Evolutionary conservation across 2,797 vertebrate genomes (phyloP).

Genomic region (Tapirus indicus): DNA sequence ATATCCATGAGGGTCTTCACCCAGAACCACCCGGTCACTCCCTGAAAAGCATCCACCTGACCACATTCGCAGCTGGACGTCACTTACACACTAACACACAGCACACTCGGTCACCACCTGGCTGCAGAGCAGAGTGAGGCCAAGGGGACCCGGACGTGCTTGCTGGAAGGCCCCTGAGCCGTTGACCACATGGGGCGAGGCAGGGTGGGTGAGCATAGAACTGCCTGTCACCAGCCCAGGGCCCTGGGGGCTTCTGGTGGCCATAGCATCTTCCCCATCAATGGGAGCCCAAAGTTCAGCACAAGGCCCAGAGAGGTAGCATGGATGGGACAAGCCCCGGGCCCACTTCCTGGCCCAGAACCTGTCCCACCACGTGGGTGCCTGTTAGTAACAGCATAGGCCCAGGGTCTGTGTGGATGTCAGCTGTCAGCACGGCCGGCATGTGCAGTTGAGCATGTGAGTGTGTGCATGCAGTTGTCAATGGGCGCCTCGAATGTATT

Average conservation of each 20-base stretch:
- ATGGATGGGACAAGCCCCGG: background rate
- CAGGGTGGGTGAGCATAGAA: background rate
- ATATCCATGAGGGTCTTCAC: background rate
- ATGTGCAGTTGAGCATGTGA: background rate
- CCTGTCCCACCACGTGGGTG: background rate
- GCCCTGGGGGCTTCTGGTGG: background rate
- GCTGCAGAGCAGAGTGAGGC: slow-evolving; percentile 18
- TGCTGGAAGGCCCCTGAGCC: background rate
- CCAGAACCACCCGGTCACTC: background rate
- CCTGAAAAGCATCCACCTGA: background rate
- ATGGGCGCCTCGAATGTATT: background rate
- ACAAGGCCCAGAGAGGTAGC: background rate
- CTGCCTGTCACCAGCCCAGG: background rate
- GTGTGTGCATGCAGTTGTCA: too few species aligned
- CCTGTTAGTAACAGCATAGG: background rate
- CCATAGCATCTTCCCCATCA: background rate
- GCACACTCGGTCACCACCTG: background rate
- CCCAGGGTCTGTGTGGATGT: background rate
- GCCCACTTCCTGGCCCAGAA: background rate
- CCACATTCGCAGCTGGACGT: background rate
- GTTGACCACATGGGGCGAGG: background rate
- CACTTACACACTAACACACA: background rate
- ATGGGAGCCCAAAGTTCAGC: background rate
- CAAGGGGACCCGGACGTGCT: background rate
- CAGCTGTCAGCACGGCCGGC: background rate